Percentiles rank a stretch among this genome's conserved stretches.
These are phyloP conservation scores for Drosophila macrothrix DNA, from an alignment of 2,888 invertebrate genomes.

Conservation along the genomic window DNA sequence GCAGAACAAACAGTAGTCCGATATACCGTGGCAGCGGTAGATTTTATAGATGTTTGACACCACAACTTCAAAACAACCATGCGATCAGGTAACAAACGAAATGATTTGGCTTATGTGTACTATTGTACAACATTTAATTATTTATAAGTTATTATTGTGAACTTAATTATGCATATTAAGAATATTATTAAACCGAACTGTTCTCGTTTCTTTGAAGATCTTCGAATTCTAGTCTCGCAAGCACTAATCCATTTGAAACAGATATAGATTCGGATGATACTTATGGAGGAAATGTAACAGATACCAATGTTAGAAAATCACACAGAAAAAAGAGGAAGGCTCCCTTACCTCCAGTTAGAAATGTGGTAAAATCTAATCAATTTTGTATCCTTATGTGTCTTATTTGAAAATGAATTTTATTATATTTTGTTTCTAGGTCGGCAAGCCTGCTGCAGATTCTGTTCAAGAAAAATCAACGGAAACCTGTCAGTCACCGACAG, in stretches of 20 bases:
- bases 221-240: constrained; percentile 87
- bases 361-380: constrained; percentile 30
- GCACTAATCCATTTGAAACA: constrained; percentile 87
- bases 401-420: neutral
- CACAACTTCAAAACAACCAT: constrained; percentile 85
- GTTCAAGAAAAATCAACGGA: constrained; percentile 3
- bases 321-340: constrained; percentile 89
- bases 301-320: constrained; percentile 75
- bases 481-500: neutral
- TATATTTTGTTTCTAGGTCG: constrained; percentile 18
- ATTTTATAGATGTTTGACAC: constrained; percentile 86
- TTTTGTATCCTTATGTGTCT: neutral
- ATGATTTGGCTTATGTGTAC: neutral
- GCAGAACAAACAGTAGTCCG: constrained; percentile 75
- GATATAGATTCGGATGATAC: constrained; percentile 82
- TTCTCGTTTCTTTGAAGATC: constrained; percentile 82
- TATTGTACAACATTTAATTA: neutral
- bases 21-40: constrained; percentile 62
- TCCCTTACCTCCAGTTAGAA: constrained; percentile 86
- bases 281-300: constrained; percentile 40
- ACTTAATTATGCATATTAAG: neutral
- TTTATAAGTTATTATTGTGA: neutral
- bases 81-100: constrained; percentile 57
- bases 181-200: neutral
- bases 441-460: neutral